phyloP scores from a whole-genome alignment of 2,888 invertebrate species.

The Hylaea fasciaria region DNA sequence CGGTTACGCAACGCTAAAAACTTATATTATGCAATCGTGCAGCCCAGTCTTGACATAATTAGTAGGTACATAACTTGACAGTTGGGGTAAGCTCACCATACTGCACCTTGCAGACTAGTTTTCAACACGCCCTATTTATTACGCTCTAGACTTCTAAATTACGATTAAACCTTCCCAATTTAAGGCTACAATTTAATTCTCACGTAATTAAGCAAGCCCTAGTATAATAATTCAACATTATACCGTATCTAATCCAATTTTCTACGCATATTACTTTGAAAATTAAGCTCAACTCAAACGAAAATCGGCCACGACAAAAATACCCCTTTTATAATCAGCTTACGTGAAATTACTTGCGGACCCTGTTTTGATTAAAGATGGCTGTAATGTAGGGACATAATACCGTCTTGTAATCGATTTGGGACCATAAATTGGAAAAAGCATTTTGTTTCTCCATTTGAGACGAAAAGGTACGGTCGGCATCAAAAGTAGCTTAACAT shows the following conservation, averaged over 20 bases:
- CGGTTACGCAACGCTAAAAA: no score
- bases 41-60: no score
- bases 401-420: slow-evolving; percentile 20
- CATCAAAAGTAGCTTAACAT: no score
- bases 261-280: slow-evolving; percentile 24
- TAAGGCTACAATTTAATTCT: no score
- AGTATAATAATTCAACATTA: slow-evolving; percentile 13
- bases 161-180: neutral
- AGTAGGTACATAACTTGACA: no score
- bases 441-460: slow-evolving; percentile 3
- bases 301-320: slow-evolving; percentile 37
- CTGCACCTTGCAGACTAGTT: no score
- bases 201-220: neutral
- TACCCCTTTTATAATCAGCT: slow-evolving; percentile 56
- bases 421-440: slow-evolving; percentile 4
- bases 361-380: slow-evolving; percentile 48
- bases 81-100: no score
- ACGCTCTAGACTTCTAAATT: neutral
- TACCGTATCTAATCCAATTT: slow-evolving; percentile 23
- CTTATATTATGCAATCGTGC: no score
- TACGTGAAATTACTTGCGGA: slow-evolving; percentile 51
- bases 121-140: no score
- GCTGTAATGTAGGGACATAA: slow-evolving; percentile 33
- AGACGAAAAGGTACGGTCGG: no score
- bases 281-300: slow-evolving; percentile 32